Percentiles rank a stretch among this genome's conserved stretches.
These are phyloP conservation scores for Loriculus beryllinus DNA, from an alignment of 2,797 vertebrate genomes.

Conservation along the genomic window DNA sequence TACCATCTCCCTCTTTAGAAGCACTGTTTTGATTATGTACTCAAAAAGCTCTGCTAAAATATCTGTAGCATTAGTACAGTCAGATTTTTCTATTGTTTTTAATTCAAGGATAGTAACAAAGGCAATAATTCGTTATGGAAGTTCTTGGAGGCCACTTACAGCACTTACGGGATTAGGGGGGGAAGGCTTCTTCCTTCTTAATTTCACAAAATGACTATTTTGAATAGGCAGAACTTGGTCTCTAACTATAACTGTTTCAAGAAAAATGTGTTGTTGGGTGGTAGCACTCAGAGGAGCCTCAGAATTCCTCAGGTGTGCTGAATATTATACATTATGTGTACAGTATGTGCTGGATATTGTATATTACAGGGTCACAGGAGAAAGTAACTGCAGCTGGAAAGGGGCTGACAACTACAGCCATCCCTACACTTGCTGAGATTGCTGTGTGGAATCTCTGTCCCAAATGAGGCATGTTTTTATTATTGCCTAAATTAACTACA, in stretches of 20 bases:
- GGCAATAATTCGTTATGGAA: constrained; percentile 12
- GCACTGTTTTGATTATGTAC: constrained; percentile 48
- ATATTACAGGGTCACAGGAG: not conserved
- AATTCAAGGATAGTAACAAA: constrained; percentile 3
- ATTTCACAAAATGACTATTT: constrained; percentile 25
- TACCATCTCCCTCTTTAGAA: constrained; percentile 16
- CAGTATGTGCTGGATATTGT: not conserved
- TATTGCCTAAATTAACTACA: constrained; percentile 31
- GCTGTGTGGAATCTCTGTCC: not conserved
- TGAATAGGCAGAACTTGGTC: constrained; percentile 16
- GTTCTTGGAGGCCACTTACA: not conserved
- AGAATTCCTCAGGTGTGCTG: not conserved
- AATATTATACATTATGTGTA: not conserved
- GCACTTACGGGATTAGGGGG: not conserved
- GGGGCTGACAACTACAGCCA: not conserved
- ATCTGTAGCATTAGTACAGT: not conserved
- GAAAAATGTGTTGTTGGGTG: not conserved
- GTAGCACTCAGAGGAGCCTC: not conserved
- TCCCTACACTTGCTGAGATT: not conserved
- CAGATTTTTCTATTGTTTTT: constrained; percentile 42
- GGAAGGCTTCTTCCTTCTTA: not conserved
- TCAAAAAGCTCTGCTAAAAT: constrained; percentile 54
- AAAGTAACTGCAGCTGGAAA: not conserved
- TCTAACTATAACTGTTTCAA: not conserved
- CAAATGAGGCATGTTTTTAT: not conserved